phyloP scores from a whole-genome alignment of 2,113 vertebrate species.

The Pelodiscus sinensis region DNA sequence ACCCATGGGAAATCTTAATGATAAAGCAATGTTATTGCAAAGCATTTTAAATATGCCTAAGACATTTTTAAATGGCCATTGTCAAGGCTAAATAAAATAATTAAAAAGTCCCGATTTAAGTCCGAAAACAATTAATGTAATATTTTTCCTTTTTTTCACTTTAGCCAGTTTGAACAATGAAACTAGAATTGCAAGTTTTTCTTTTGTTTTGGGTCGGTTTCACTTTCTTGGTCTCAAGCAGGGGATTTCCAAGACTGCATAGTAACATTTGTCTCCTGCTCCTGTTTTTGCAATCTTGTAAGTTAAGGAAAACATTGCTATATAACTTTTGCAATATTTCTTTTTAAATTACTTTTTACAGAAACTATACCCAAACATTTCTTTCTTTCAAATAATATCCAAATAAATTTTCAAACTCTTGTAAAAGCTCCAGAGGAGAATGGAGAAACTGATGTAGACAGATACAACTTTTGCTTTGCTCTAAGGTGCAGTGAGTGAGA shows the following conservation, averaged over 20 bases:
- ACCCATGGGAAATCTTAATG: not conserved
- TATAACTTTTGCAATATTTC: not conserved
- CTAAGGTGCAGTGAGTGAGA: not conserved
- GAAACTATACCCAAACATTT: not conserved
- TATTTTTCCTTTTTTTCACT: not conserved
- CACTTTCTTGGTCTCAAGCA: not conserved
- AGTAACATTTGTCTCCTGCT: not conserved
- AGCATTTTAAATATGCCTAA: not conserved
- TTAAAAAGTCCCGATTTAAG: not conserved
- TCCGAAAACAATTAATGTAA: not conserved
- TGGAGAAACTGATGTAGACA: not conserved
- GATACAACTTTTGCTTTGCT: not conserved
- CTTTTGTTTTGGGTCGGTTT: not conserved
- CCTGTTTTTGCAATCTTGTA: not conserved
- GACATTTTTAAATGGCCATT: not conserved
- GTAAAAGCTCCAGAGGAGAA: not conserved
- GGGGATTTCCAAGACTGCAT: not conserved
- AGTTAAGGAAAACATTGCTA: not conserved
- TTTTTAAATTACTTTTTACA: not conserved
- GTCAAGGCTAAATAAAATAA: not conserved
- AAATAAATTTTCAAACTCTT: conserved; percentile 6
- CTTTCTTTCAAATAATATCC: conserved; percentile 33
- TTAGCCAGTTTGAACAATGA: conserved; percentile 1
- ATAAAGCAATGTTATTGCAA: not conserved
- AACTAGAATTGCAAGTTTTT: not conserved